Conservation (phyloP, 2,797 vertebrate species). For the Melanogrammus aeglefinus region DNA sequence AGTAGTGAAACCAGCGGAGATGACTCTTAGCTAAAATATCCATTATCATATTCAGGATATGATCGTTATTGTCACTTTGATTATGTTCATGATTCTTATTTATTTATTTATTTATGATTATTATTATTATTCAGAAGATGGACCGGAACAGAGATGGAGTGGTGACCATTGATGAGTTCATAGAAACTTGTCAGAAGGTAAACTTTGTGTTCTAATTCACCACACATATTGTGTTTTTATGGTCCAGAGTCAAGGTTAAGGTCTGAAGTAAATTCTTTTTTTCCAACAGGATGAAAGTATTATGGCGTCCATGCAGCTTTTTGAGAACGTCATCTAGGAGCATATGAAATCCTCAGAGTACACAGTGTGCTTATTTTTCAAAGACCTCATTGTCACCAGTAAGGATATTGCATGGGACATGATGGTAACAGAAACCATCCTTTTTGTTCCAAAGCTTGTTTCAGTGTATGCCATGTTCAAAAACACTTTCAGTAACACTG, state of each 20-base stretch:
- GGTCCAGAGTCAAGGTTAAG: background rate
- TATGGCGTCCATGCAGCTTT: constrained; percentile 96
- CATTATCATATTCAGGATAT: no score
- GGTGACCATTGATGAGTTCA: constrained; percentile 95
- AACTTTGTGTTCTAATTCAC: background rate
- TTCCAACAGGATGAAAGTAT: constrained; percentile 87
- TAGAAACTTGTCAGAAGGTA: constrained; percentile 95
- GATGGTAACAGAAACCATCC: background rate
- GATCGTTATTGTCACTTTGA: no score
- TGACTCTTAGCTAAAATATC: no score
- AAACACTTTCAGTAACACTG: background rate
- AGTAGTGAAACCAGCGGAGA: no score
- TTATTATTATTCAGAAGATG: constrained; percentile 87
- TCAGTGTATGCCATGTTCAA: background rate
- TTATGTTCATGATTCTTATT: background rate
- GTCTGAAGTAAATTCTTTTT: constrained; percentile 12
- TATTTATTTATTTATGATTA: background rate
- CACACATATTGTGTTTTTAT: background rate
- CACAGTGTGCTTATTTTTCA: background rate
- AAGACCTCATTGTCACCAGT: background rate
- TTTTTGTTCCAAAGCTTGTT: background rate
- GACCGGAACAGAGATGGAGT: constrained; percentile 92
- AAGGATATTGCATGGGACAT: background rate
- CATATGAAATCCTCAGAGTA: background rate
- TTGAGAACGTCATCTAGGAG: constrained; percentile 88